Percentiles rank a stretch among this genome's conserved stretches.
phyloP scores from a whole-genome alignment of 2,888 invertebrate genomes.

The Syrista parreyssii region DNA sequence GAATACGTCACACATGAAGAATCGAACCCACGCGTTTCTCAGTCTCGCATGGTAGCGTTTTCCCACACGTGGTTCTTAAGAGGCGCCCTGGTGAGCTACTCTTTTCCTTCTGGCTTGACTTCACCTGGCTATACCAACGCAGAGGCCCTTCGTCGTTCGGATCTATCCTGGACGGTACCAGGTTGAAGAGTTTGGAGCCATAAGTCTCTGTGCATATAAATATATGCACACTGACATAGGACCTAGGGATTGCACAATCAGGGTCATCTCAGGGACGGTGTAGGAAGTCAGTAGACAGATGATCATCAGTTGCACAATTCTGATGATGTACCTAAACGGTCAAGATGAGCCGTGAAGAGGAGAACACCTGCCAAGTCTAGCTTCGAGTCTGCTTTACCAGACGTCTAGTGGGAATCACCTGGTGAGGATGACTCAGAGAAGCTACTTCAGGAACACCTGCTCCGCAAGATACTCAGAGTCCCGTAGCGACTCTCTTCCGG shows the following conservation, averaged over 20 bases:
- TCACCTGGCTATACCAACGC: slow-evolving; percentile 28
- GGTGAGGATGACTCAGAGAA: not conserved
- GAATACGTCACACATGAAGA: slow-evolving; percentile 21
- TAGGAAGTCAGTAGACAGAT: not conserved
- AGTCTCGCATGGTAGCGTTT: slow-evolving; percentile 60
- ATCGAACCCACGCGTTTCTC: slow-evolving; percentile 45
- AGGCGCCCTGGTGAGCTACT: slow-evolving; percentile 32
- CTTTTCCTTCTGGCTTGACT: slow-evolving; percentile 38
- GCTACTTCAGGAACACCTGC: slow-evolving; percentile 1
- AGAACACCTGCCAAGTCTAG: not conserved
- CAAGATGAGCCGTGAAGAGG: not conserved
- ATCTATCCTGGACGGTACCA: no score
- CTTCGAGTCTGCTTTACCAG: not conserved
- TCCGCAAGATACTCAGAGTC: not conserved
- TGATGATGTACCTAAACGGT: not conserved
- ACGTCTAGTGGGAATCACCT: not conserved
- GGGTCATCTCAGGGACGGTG: not conserved
- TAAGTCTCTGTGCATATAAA: not conserved
- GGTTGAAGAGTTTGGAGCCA: not conserved
- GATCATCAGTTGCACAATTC: not conserved
- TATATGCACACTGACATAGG: no score
- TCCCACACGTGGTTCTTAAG: slow-evolving; percentile 53
- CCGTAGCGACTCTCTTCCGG: not conserved
- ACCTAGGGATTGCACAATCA: not conserved
- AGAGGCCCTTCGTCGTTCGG: not conserved